Evolutionary conservation across 2,888 invertebrate species (phyloP).

Genomic region (Cheilosia scutellata): DNA sequence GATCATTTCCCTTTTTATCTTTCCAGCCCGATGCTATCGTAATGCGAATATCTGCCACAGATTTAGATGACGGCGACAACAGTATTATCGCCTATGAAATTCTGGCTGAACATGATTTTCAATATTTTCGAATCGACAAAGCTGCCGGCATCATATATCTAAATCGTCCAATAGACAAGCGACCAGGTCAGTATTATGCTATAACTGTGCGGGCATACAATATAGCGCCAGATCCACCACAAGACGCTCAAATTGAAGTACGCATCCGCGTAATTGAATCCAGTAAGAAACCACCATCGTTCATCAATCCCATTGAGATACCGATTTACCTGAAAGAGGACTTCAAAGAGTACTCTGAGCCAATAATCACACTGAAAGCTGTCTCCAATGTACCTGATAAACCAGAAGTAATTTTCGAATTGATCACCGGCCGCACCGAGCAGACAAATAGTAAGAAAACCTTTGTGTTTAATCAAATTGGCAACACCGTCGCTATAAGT

Average conservation of each 20-base stretch:
- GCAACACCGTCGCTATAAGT: constrained; percentile 89
- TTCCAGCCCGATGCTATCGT: constrained; percentile 86
- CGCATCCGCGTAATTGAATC: constrained; percentile 94
- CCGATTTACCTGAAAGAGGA: constrained; percentile 89
- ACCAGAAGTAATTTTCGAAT: constrained; percentile 90
- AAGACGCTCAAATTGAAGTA: constrained; percentile 90
- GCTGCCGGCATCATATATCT: constrained; percentile 93
- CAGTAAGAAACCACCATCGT: constrained; percentile 93
- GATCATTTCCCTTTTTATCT: constrained; percentile 3
- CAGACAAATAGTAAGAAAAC: constrained; percentile 94
- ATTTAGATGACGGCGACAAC: constrained; percentile 96
- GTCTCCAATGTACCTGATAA: constrained; percentile 91
- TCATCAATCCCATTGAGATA: constrained; percentile 86
- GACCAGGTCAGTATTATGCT: constrained; percentile 82
- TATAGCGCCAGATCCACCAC: constrained; percentile 82
- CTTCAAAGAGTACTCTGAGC: constrained; percentile 88
- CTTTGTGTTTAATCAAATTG: constrained; percentile 88
- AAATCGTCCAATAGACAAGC: constrained; percentile 82
- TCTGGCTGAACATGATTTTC: constrained; percentile 84
- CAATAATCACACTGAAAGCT: constrained; percentile 90
- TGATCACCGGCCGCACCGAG: constrained; percentile 92
- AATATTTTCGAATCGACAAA: constrained; percentile 92
- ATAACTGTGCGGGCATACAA: constrained; percentile 84
- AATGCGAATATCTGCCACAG: constrained; percentile 96
- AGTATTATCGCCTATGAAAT: constrained; percentile 90